A percentile compares a stretch with the other conserved stretches of the same genome.
Conservation (phyloP, 1,140 invertebrate species). For the Drosophila chauvacae region DNA sequence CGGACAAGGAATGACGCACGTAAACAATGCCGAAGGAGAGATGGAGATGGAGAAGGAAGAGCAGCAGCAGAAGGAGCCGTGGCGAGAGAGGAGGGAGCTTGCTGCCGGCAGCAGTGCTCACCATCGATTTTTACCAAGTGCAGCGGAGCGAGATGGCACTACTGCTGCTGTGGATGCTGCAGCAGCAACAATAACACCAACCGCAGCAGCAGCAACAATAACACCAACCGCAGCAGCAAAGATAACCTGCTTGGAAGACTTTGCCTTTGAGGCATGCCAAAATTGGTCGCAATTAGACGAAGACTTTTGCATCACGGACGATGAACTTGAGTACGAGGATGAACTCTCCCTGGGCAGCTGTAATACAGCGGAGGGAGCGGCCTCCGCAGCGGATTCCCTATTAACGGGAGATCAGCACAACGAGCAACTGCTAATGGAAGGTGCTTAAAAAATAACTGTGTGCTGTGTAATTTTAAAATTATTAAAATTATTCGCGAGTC, state of each 20-base stretch:
- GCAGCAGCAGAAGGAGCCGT: background rate
- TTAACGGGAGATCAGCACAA: conserved; percentile 59
- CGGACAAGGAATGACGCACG: conserved; percentile 61
- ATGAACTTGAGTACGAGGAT: conserved; percentile 79
- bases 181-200: conserved; percentile 2
- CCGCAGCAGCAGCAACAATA: conserved; percentile 2
- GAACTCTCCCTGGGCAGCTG: conserved; percentile 44
- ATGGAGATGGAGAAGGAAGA: conserved; percentile 22
- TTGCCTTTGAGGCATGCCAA: conserved; percentile 64
- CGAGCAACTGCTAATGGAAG: conserved; percentile 80
- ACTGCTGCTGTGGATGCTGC: conserved; percentile 30
- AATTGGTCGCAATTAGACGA: conserved; percentile 47
- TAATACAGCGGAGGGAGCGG: conserved; percentile 10
- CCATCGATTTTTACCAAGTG: conserved; percentile 71
- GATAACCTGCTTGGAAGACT: conserved; percentile 59
- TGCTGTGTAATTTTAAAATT: background rate
- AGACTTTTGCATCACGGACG: conserved; percentile 67
- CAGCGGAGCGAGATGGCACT: conserved; percentile 22
- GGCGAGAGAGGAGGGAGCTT: conserved; percentile 17
- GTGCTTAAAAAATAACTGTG: conserved; percentile 40
- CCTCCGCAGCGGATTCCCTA: conserved; percentile 14
- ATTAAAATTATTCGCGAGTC: too few species aligned
- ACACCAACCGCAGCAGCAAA: conserved; percentile 1
- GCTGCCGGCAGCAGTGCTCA: conserved; percentile 60
- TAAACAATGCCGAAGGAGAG: conserved; percentile 62